Evolutionary conservation across 2,888 invertebrate genomes (phyloP), one percentile per base, ranked within the genome.

Genomic region (Dynastes grantii): DNA sequence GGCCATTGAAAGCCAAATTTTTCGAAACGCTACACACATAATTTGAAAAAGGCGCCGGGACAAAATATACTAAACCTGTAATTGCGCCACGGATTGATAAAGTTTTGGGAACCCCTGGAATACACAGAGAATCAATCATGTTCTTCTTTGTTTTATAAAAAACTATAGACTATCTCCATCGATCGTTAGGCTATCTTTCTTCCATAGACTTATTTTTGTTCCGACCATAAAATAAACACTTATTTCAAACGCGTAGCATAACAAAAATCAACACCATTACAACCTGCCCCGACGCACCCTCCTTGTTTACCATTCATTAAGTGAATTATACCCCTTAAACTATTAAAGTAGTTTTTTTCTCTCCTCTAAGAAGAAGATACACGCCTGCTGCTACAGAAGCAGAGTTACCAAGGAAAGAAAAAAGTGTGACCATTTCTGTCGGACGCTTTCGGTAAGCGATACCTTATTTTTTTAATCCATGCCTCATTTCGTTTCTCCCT

Each of bases 301-400:
- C 53, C 58, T 37, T 71, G 71, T 71, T 71, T 71, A 71, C 71
- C 55, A 71, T 71, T 58, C 55, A 71, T 71, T 71, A 71, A 71
- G 58, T 58, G 58, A 58, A 71, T 71, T 71, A 71, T 71, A 71
- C 71, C 71, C 71, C 11, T 45, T 45, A 45, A 45, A 45, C 45
- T 58, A 71, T 71, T 55, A 71, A 71, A 71, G 58, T 71, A 71
- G 71, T 71, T 58, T 16, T 53, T 45, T 11, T 45, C 11, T 53
- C 53, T 27, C 22, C 55, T 58, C 8, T 22, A 9, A 8, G 45
- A 45, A 37, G 13, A 53, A 8, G 32, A 37, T 8, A 22, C 16
- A 53, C 55, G 22, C 22, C n/a, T 8, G 3, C 16, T 27, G n/a
- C 22, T 5, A 5, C n/a, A 22, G 16, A 58, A 2, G 55, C 3